Base-by-base conservation (phyloP, 2,888 invertebrate species). In the Hetaerina titia region DNA sequence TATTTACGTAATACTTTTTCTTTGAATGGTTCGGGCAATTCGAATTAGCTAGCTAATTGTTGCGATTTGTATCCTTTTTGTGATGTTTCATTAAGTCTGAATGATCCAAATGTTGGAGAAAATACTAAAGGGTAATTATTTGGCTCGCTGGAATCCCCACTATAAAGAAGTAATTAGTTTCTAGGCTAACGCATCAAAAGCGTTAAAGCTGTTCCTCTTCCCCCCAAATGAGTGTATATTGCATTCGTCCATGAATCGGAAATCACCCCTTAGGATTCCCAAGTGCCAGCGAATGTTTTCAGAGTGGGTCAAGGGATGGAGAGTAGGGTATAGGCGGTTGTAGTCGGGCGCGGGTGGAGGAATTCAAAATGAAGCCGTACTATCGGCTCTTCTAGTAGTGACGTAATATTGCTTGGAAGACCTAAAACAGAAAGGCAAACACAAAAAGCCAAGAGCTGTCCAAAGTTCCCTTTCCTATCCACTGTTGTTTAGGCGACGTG, bases 281-380 rank as follows among this genome's bases (percentile, higher is more conserved):
- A 81, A 15, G 25, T 60, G 81, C 25, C 11, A 31, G 13, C 31
- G 1, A 31, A 31, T 25, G 25, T 15, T 22, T 9, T 81, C 81
- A 81, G 7, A 63, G 56, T 74, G 92, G 56, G 92, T 92, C 92
- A 92, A 60, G 25, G 69, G 69, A 56, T 64, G 5, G n/a, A 69
- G 15, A 57, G 45, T 92, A 69, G 89, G n/a, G 81, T 92, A 69
- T 45, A n/a, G 15, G 92, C 69, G 56, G 69, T 15, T 56, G 60
- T 81, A 81, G n/a, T 25, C 31, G 25, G 25, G 31, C 31, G 81
- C 81, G 56, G 74, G 57, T 69, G 15, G 56, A 56, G 19, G 92
- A 25, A 69, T 69, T 92, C 45, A 69, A 92, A 92, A 92, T 25
- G 92, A 92, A 92, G 92, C 92, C 92, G 15, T 92, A 92, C 13